A percentile compares a stretch with the other conserved stretches of the same genome.
These are phyloP conservation scores for Plagodis pulveraria DNA, from an alignment of 2,888 invertebrate genomes.

Conservation along the genomic window DNA sequence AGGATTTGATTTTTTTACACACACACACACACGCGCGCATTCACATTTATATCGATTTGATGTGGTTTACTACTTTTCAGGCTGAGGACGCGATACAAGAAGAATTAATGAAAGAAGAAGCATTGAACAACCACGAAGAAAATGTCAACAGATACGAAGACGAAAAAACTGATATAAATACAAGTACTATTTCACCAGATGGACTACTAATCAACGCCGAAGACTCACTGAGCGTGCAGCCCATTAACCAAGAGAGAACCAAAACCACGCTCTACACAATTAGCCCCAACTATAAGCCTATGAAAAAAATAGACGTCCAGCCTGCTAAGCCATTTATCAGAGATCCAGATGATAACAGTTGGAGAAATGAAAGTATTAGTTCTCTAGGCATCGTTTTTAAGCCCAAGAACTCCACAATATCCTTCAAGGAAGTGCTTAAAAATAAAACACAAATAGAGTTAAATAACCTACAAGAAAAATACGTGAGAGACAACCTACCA, in stretches of 20 bases:
- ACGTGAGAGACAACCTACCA: slow-evolving; percentile 59
- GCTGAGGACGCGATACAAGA: slow-evolving; percentile 69
- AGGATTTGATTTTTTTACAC: background rate
- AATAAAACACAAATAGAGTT: slow-evolving; percentile 74
- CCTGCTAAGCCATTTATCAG: slow-evolving; percentile 65
- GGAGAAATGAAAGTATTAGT: slow-evolving; percentile 79
- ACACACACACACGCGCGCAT: no score
- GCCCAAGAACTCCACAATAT: slow-evolving; percentile 74
- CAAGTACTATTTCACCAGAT: slow-evolving; percentile 11
- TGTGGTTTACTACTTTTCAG: slow-evolving; percentile 53
- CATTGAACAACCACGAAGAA: slow-evolving; percentile 53
- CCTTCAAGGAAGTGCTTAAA: slow-evolving; percentile 74
- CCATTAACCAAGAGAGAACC: slow-evolving; percentile 51
- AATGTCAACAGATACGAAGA: slow-evolving; percentile 46
- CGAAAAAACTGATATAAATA: slow-evolving; percentile 10
- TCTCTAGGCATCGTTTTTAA: slow-evolving; percentile 79
- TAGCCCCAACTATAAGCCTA: slow-evolving; percentile 68
- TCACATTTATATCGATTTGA: background rate
- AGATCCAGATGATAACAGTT: slow-evolving; percentile 78
- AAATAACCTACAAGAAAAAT: slow-evolving; percentile 56
- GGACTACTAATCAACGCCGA: slow-evolving; percentile 29
- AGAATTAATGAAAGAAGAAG: slow-evolving; percentile 64
- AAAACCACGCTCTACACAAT: slow-evolving; percentile 57
- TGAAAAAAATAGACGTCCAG: slow-evolving; percentile 73
- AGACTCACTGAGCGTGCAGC: slow-evolving; percentile 60